These are phyloP conservation scores for Marcusenius ussheri DNA, from an alignment of 2,113 vertebrate species.

Conservation along the genomic window DNA sequence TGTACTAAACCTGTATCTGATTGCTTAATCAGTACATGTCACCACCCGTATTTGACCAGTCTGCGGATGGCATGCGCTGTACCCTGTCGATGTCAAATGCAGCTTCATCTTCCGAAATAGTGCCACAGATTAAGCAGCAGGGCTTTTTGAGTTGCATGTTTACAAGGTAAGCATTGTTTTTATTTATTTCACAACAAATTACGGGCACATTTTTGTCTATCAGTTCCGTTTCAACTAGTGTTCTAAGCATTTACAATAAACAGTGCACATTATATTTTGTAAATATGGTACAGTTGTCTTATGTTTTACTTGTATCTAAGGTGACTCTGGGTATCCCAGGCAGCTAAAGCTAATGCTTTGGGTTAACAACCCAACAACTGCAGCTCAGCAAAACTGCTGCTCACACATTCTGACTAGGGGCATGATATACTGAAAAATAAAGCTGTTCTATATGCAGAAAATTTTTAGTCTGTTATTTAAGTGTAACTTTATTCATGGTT, in stretches of 20 bases:
- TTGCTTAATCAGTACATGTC: background rate
- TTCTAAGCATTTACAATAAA: background rate
- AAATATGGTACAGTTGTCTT: background rate
- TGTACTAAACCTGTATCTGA: background rate
- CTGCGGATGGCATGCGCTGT: background rate
- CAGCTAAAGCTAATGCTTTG: too few species aligned
- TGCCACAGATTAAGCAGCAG: background rate
- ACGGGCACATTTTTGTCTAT: background rate
- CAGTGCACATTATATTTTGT: background rate
- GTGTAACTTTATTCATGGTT: background rate
- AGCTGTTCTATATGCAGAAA: background rate
- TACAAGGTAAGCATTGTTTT: background rate
- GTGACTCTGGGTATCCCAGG: background rate
- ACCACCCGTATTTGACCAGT: background rate
- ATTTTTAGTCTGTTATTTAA: background rate
- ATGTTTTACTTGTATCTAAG: background rate
- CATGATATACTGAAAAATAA: background rate
- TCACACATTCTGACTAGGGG: background rate
- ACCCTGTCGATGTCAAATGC: background rate
- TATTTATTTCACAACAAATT: background rate
- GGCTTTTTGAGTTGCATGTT: background rate
- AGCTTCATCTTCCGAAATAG: background rate
- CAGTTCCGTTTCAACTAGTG: background rate
- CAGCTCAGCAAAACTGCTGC: background rate
- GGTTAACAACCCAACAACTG: background rate